A percentile compares a stretch with the other conserved stretches of the same genome.
phyloP scores from a whole-genome alignment of 2,797 vertebrate genomes.

The Netta rufina region DNA sequence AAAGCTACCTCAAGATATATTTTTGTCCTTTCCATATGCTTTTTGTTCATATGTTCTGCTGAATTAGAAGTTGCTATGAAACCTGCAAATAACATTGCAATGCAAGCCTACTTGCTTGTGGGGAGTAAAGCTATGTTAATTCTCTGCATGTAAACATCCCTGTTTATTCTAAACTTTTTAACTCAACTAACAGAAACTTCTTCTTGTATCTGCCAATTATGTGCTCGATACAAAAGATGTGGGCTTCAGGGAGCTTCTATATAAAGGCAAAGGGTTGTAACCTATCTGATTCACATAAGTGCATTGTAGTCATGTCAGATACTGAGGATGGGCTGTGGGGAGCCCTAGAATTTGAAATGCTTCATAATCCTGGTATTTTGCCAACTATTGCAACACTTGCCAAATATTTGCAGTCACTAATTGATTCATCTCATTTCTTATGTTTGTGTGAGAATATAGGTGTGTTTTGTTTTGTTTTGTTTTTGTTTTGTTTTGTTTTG shows the following conservation, averaged over 20 bases:
- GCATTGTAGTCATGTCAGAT: background rate
- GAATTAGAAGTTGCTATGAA: background rate
- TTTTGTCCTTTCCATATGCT: background rate
- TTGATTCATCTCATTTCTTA: fast-evolving
- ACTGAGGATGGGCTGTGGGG: background rate
- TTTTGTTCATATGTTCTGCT: background rate
- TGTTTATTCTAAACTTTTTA: background rate
- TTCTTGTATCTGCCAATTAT: background rate
- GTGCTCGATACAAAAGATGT: background rate
- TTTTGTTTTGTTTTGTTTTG: too few species aligned
- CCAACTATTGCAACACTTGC: background rate
- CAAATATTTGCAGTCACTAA: background rate
- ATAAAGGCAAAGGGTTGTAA: background rate
- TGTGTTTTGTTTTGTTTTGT: too few species aligned
- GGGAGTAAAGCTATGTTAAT: background rate
- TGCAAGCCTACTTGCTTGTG: background rate
- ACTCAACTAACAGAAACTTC: background rate
- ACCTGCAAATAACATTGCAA: background rate
- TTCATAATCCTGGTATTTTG: background rate
- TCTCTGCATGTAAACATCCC: background rate
- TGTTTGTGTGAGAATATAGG: background rate
- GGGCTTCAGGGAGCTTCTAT: background rate
- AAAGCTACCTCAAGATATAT: background rate
- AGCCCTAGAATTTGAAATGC: background rate
- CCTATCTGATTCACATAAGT: background rate